phyloP scores from a whole-genome alignment of 2,797 vertebrate genomes.

The Cryptoblepharus egeriae region DNA sequence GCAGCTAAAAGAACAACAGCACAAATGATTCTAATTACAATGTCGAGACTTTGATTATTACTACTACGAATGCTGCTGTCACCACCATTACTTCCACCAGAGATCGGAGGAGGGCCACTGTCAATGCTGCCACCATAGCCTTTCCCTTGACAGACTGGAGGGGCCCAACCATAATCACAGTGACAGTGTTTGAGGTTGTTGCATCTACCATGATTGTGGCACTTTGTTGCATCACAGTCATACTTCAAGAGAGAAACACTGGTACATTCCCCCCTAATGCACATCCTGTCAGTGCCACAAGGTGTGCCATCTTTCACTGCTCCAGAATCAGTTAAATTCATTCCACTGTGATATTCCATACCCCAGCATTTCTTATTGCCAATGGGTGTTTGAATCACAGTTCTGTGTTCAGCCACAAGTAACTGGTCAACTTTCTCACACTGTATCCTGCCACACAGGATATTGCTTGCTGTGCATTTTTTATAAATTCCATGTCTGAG shows the following conservation, averaged over 20 bases:
- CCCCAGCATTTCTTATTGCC: conserved; percentile 53
- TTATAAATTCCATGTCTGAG: conserved; percentile 45
- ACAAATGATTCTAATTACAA: too few relatives aligned
- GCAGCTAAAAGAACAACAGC: too few relatives aligned
- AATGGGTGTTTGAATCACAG: conserved; percentile 32
- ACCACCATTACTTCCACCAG: too few relatives aligned
- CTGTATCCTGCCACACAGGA: conserved; percentile 60
- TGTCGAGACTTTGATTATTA: too few relatives aligned
- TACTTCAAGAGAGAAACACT: conserved; percentile 46
- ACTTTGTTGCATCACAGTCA: conserved; percentile 52
- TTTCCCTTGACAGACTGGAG: conserved; percentile 55
- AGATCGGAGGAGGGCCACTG: conserved; percentile 66
- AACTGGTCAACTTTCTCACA: conserved; percentile 55
- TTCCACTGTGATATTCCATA: conserved; percentile 9
- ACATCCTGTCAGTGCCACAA: conserved; percentile 57
- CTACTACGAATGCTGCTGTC: too few relatives aligned
- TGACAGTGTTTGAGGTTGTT: conserved; percentile 69
- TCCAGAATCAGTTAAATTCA: conserved; percentile 25
- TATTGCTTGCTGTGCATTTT: conserved; percentile 50
- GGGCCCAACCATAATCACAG: conserved; percentile 61
- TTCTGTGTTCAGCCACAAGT: conserved; percentile 34
- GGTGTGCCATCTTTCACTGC: conserved; percentile 61
- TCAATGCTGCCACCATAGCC: conserved; percentile 66
- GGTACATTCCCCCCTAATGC: conserved; percentile 51
- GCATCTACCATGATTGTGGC: conserved; percentile 59